Percentiles rank a stretch among this genome's conserved stretches.
phyloP scores from a whole-genome alignment of 2,888 invertebrate genomes.

The Cryptocheilus praepositus region DNA sequence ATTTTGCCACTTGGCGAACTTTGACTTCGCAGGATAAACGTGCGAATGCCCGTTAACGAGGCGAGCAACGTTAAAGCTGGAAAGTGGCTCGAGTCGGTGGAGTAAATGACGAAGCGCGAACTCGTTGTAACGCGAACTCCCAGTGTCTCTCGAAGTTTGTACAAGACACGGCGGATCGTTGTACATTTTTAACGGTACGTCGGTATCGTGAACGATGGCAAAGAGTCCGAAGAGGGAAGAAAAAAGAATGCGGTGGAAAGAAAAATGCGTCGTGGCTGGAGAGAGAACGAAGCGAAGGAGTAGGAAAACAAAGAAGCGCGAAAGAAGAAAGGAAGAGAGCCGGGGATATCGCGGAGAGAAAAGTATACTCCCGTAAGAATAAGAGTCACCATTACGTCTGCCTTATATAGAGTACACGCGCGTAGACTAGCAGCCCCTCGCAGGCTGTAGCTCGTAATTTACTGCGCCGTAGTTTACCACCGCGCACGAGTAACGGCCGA shows the following conservation, averaged over 20 bases:
- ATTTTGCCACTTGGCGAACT: too few species aligned
- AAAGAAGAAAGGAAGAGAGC: too few species aligned
- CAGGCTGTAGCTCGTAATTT: slow-evolving; percentile 14
- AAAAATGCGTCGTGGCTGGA: too few species aligned
- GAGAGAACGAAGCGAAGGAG: too few species aligned
- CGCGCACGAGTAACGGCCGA: slow-evolving; percentile 7
- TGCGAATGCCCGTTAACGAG: background rate
- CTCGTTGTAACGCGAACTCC: slow-evolving; percentile 25
- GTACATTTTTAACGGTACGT: slow-evolving; percentile 34
- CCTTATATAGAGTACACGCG: background rate
- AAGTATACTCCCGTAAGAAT: slow-evolving; percentile 25
- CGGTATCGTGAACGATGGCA: slow-evolving; percentile 12
- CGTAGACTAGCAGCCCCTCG: too few species aligned
- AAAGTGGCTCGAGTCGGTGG: background rate
- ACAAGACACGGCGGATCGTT: slow-evolving; percentile 15
- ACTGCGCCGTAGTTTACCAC: slow-evolving; percentile 21
- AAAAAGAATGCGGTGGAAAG: too few species aligned
- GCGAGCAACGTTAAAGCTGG: background rate
- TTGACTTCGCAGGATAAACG: background rate
- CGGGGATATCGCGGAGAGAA: too few species aligned
- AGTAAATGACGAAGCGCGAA: slow-evolving; percentile 44
- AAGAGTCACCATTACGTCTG: slow-evolving; percentile 29
- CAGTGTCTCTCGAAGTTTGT: background rate
- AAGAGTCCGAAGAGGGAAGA: background rate
- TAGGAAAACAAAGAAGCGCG: too few species aligned